These are phyloP conservation scores for Polypedilum vanderplanki DNA, from an alignment of 1,140 invertebrate genomes.

Conservation along the genomic window DNA sequence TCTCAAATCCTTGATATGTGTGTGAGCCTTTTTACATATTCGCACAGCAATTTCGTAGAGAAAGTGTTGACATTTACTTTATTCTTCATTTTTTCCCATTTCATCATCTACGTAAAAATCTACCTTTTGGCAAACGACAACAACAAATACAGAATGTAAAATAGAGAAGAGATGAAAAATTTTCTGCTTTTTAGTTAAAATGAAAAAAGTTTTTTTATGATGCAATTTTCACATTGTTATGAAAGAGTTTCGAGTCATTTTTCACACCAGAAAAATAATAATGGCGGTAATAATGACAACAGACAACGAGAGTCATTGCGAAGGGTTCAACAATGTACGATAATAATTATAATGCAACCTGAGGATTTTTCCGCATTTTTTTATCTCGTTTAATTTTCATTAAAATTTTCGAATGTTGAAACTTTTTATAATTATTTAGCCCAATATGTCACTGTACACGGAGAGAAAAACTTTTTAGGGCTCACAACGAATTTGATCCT, in stretches of 20 bases:
- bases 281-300: too few species aligned
- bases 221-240: slow-evolving; percentile 7
- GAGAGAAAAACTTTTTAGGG: too few species aligned
- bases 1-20: neutral
- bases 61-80: neutral
- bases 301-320: too few species aligned
- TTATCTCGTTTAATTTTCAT: too few species aligned
- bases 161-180: neutral
- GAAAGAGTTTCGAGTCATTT: neutral
- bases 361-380: too few species aligned
- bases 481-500: too few species aligned
- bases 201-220: neutral
- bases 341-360: too few species aligned
- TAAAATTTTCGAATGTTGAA: too few species aligned
- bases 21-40: neutral
- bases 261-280: neutral
- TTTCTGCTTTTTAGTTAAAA: neutral
- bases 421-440: too few species aligned
- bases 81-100: neutral
- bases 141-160: too few species aligned
- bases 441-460: too few species aligned
- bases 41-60: neutral
- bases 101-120: neutral
- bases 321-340: too few species aligned
- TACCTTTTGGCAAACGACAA: neutral